Evolutionary conservation across 2,113 vertebrate genomes (phyloP).

Genomic region (Pantherophis guttatus): DNA sequence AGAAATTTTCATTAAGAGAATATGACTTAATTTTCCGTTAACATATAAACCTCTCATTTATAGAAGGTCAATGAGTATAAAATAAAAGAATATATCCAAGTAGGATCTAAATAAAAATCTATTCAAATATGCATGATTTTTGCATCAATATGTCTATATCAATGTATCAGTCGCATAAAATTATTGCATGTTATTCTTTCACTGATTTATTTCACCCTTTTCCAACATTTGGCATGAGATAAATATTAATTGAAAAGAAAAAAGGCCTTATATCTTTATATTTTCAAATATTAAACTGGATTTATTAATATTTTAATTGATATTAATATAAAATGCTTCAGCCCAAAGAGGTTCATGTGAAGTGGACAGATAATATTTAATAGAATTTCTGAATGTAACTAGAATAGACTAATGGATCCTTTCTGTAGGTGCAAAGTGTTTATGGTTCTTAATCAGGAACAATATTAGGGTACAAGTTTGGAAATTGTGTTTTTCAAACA

Average conservation of each 20-base stretch:
- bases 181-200: conserved; percentile 37
- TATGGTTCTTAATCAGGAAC: neutral
- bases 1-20: conserved; percentile 58
- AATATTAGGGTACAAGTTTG: neutral
- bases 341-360: neutral
- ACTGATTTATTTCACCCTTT: conserved; percentile 29
- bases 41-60: neutral
- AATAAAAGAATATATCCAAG: conserved; percentile 65
- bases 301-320: conserved; percentile 47
- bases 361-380: neutral
- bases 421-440: neutral
- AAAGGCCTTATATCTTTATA: conserved; percentile 23
- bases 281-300: conserved; percentile 24
- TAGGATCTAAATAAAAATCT: conserved; percentile 61
- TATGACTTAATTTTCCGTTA: conserved; percentile 34
- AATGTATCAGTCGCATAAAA: conserved; percentile 51
- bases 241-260: conserved; percentile 49
- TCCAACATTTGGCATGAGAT: conserved; percentile 42
- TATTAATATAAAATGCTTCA: conserved; percentile 17
- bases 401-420: neutral
- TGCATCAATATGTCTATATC: conserved; percentile 49
- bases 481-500: neutral
- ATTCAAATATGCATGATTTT: conserved; percentile 46
- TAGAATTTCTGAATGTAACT: neutral
- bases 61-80: conserved; percentile 62